phyloP scores from a whole-genome alignment of 2,797 vertebrate species.

The Phoeniculus purpureus region DNA sequence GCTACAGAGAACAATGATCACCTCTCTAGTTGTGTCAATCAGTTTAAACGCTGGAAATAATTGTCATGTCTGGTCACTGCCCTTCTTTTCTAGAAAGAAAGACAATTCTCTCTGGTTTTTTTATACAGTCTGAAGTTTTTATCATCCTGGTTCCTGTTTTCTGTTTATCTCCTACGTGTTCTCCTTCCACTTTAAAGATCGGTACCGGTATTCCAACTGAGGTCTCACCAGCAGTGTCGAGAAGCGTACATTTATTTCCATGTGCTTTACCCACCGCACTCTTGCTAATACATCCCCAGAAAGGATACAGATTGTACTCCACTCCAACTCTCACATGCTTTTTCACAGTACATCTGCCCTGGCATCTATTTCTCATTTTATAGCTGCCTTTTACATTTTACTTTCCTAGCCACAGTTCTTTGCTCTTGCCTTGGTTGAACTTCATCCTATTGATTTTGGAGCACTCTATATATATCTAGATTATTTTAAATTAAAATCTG shows the following conservation, averaged over 20 bases:
- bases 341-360: constrained; percentile 39
- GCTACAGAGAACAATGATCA: not conserved
- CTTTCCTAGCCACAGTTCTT: not conserved
- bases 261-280: not conserved
- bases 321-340: not conserved
- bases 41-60: not conserved
- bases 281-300: not conserved
- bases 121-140: not conserved
- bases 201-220: not conserved
- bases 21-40: not conserved
- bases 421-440: constrained; percentile 4
- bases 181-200: not conserved
- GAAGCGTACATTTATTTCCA: not conserved
- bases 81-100: not conserved
- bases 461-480: not conserved
- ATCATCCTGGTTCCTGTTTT: not conserved
- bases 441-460: not conserved
- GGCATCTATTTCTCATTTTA: constrained; percentile 17
- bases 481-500: not conserved
- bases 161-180: rapidly evolving
- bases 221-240: not conserved
- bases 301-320: not conserved
- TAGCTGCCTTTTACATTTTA: not conserved
- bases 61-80: not conserved
- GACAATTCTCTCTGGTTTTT: not conserved